Base-by-base conservation (phyloP, 2,113 vertebrate species). In the Pelusios castaneus region DNA sequence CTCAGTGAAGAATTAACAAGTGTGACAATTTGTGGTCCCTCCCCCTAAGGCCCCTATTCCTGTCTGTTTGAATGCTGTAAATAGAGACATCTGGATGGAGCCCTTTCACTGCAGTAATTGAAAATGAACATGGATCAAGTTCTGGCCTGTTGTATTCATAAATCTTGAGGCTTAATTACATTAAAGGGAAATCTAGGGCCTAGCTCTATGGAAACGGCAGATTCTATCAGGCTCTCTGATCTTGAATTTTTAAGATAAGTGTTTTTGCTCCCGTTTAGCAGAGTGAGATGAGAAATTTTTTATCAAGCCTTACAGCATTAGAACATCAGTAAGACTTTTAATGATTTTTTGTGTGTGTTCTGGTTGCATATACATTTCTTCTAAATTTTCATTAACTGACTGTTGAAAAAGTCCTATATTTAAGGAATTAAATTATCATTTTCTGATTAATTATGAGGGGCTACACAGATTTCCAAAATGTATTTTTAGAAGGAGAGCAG, bases 131-230 rank as follows among this genome's bases (percentile, higher is more conserved):
- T 97, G 99, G 99, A 99, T 99, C 99, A 99, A 99, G 98, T 99
- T 99, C 98, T 99, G 98, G 98, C 98, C 98, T 98, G 98, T 98
- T 98, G 96, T 98, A 99, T 98, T 98, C 99, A 99, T 99, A 99
- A 99, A 99, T 99, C 99, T 99, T 98, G 97, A 97, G 94, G 96
- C 97, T 98, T 99, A 99, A 99, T 99, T 99, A 98, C 98, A 99
- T 99, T 99, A 99, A 98, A 98, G 98, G 96, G 98, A 98, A 98
- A 98, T 98, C 98, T 98, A 98, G 98, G 98, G 98, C 98, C 98
- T 41, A 89, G 98, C 98, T 96, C 98, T 98, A 98, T 98, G 98
- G 99, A 99, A 99, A 99, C 98, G 89, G 98, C 97, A 98, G 98
- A 97, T 97, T 98, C 98, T 99, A 99, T 99, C 98, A 21, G 97